Evolutionary conservation across 2,113 vertebrate species (phyloP), one percentile per base, ranked within the genome.

Genomic region (Hippocampus barbouri): DNA sequence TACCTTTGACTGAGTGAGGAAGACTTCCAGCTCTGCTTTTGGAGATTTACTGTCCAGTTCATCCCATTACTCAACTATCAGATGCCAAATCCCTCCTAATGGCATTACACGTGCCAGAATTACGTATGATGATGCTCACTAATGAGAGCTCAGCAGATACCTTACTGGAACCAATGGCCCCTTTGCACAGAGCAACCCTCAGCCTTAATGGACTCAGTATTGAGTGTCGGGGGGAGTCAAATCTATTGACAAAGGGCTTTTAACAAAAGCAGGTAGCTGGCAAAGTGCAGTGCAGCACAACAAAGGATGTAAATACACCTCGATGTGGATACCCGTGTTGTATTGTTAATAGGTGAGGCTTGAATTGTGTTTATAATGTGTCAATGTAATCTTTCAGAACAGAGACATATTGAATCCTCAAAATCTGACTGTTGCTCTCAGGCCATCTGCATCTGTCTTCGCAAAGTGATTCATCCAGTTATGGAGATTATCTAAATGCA

Each of bases 41-140:
- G 73, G 77, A 87, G 85, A 79, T 89, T 90, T 91, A 87, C 84
- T 70, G 82, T 66, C 66, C 72, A 71, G 70, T 83, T 93, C 92
- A 94, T 95, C 92, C 84, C 87, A 85, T 94, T 93, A 94, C 90
- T 83, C 88, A 89, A 93, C 93, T 93, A 94, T 94, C 91, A 93
- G 91, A 92, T 90, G 80, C 92, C 93, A 93, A 91, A 93, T 94
- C 90, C 87, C 86, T 84, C 92, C 92, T 94, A 88, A 94, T 92
- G 83, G 91, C 86, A 92, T 94, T 92, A 87, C 84, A 84, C 84
- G 89, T 84, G 93, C 88, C 90, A 89, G 90, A 90, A 87, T 82
- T 86, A 90, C 90, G 88, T 87, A 76, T 79, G 89, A 93, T 90
- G 88, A 87, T 88, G 87, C 87, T 77, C 62, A 79, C 79, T 92